A percentile compares a stretch with the other conserved stretches of the same genome.
Conservation (phyloP, 2,113 vertebrate genomes). For the Notarius quadriscutis region DNA sequence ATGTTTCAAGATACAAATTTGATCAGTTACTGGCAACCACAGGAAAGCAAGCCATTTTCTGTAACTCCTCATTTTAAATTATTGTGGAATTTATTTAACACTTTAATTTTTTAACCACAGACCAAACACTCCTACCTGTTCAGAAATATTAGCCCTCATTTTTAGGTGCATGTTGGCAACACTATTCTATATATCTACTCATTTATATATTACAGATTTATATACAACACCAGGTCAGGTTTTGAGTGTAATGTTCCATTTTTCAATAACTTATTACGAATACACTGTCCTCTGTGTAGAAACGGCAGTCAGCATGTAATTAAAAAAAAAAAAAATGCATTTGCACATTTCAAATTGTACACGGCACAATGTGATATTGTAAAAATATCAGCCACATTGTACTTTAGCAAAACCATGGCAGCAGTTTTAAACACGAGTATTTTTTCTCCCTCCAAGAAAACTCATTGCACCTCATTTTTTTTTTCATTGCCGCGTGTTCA, state of each 20-base stretch:
- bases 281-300: conserved; percentile 33
- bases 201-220: conserved; percentile 19
- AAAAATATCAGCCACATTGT: not conserved
- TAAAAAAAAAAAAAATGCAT: not conserved
- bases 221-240: conserved; percentile 2
- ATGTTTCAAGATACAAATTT: not conserved
- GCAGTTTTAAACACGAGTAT: conserved; percentile 45
- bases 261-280: conserved; percentile 6
- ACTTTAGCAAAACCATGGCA: not conserved
- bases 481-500: not conserved
- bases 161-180: conserved; percentile 18
- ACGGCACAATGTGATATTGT: conserved; percentile 9
- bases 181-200: not conserved
- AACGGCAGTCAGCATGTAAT: conserved; percentile 17
- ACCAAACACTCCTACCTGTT: not conserved
- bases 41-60: conserved; percentile 28
- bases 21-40: not conserved
- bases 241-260: conserved; percentile 19
- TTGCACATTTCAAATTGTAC: not conserved
- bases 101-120: no score
- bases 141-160: not conserved
- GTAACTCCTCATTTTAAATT: not conserved
- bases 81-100: not conserved
- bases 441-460: not conserved
- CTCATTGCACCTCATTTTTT: not conserved